These are phyloP conservation scores for Oxyruncus cristatus DNA, from an alignment of 2,113 vertebrate genomes.

Conservation along the genomic window DNA sequence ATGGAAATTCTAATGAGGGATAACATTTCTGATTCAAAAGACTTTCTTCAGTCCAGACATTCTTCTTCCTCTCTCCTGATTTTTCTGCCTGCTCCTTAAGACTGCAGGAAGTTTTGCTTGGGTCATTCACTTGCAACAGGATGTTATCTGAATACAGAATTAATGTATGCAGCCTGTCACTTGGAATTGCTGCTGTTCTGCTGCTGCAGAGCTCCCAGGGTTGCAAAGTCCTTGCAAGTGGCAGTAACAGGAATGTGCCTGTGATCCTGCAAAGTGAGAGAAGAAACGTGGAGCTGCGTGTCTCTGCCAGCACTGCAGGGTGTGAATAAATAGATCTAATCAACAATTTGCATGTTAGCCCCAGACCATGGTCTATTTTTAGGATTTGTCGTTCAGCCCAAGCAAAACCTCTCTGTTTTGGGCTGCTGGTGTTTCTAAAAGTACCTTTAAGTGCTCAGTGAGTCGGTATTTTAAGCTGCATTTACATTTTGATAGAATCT, in stretches of 20 bases:
- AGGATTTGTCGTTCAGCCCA: background rate
- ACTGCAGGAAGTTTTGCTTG: slow-evolving; percentile 36
- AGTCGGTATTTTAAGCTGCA: background rate
- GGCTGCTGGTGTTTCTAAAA: background rate
- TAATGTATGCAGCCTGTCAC: slow-evolving; percentile 45
- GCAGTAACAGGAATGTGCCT: background rate
- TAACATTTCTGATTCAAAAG: background rate
- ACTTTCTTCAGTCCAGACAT: background rate
- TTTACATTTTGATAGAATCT: slow-evolving; percentile 19
- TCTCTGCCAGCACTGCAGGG: background rate
- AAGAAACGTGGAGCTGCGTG: background rate
- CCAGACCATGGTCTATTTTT: slow-evolving; percentile 30
- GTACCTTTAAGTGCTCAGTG: background rate
- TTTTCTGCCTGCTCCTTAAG: background rate
- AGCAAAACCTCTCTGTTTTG: background rate
- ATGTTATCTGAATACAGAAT: background rate
- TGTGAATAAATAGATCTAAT: slow-evolving; percentile 39
- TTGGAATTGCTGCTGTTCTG: slow-evolving; percentile 14
- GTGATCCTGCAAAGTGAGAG: background rate
- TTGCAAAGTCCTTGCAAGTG: slow-evolving; percentile 23
- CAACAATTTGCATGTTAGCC: slow-evolving; percentile 27
- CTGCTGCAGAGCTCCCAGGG: slow-evolving; percentile 40
- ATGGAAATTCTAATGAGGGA: background rate
- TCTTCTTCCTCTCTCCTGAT: background rate
- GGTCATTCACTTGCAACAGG: slow-evolving; percentile 37